Evolutionary conservation across 2,797 vertebrate genomes (phyloP).

Genomic region (Threskiornis aethiopicus): DNA sequence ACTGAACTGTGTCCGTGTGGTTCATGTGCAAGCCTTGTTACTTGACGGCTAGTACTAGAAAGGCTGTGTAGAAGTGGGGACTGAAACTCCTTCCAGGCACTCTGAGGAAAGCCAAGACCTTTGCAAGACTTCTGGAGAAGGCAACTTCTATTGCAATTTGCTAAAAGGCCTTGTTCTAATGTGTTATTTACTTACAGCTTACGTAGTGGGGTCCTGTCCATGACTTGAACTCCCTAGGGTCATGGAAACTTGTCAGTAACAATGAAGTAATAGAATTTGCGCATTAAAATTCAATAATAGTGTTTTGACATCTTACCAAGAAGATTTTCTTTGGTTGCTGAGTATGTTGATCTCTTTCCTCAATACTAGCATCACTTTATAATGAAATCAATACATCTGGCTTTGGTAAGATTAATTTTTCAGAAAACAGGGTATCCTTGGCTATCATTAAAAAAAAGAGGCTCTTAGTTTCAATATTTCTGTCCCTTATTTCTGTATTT

Average conservation of each 20-base stretch:
- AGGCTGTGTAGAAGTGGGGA: neutral
- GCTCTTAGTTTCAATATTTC: neutral
- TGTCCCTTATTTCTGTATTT: neutral
- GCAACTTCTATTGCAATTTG: neutral
- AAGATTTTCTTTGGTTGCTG: neutral
- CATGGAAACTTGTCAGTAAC: neutral
- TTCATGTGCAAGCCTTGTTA: accelerated
- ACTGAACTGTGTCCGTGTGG: accelerated
- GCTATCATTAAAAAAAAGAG: neutral
- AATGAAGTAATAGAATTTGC: neutral
- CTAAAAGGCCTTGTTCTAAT: neutral
- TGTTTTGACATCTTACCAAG: neutral
- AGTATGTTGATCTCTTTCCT: neutral
- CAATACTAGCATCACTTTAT: neutral
- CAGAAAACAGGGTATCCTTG: neutral
- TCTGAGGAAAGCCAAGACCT: neutral
- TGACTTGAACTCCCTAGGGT: neutral
- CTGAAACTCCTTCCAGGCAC: neutral
- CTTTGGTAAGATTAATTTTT: neutral
- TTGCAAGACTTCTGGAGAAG: neutral
- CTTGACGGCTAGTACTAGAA: neutral
- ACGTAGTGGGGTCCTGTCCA: neutral
- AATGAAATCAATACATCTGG: neutral
- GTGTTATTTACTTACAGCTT: neutral
- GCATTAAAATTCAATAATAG: neutral